These are phyloP conservation scores for Cyprinodon tularosa DNA, from an alignment of 2,113 vertebrate species.

Conservation along the genomic window DNA sequence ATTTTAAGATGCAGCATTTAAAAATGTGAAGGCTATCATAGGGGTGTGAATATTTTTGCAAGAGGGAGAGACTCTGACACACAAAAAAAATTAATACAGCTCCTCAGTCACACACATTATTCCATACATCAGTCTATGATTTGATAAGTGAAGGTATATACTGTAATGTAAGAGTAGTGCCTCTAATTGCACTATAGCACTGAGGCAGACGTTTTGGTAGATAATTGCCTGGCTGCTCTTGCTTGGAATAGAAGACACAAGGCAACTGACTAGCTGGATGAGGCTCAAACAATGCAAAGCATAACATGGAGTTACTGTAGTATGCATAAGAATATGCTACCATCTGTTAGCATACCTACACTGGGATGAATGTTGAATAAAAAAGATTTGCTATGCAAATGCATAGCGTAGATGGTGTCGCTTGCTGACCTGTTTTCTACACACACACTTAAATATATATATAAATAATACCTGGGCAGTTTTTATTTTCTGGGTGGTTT, in stretches of 20 bases:
- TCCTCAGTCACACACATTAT: constrained; percentile 49
- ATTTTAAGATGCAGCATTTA: background rate
- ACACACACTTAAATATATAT: constrained; percentile 47
- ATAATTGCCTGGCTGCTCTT: constrained; percentile 63
- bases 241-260: constrained; percentile 61
- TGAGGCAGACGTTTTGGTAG: constrained; percentile 45
- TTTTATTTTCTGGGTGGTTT: constrained; percentile 94
- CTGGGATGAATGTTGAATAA: constrained; percentile 59
- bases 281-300: constrained; percentile 63
- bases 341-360: constrained; percentile 48
- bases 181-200: constrained; percentile 48
- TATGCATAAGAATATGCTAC: constrained; percentile 52
- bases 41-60: background rate
- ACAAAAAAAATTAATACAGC: constrained; percentile 50
- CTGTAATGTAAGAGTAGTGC: constrained; percentile 51
- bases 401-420: constrained; percentile 41
- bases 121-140: constrained; percentile 59
- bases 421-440: constrained; percentile 45
- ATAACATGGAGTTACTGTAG: constrained; percentile 55
- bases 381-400: constrained; percentile 52
- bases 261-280: constrained; percentile 55
- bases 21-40: background rate
- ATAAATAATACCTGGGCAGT: constrained; percentile 92
- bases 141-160: constrained; percentile 64
- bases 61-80: constrained; percentile 43